Conservation (phyloP, 1,140 invertebrate genomes). For the Drosophila tropicalis region DNA sequence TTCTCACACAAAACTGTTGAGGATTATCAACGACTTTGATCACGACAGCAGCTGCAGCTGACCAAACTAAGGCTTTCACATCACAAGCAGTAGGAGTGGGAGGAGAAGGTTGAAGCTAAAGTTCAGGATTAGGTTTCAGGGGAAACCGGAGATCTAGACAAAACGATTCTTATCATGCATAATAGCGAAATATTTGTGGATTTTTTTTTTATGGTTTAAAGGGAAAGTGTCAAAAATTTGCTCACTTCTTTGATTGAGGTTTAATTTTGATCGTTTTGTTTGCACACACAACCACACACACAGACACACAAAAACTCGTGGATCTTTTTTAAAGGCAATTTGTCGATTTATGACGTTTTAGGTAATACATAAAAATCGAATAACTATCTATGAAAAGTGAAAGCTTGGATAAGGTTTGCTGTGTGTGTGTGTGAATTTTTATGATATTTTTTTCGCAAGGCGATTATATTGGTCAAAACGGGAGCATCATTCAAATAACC, state of each 20-base stretch:
- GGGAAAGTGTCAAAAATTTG: slow-evolving; percentile 37
- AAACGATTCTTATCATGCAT: slow-evolving; percentile 41
- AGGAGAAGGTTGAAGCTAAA: no score
- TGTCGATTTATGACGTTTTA: slow-evolving; percentile 46
- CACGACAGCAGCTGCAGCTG: slow-evolving; percentile 43
- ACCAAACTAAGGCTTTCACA: slow-evolving; percentile 61
- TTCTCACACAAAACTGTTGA: slow-evolving; percentile 28
- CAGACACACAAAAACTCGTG: background rate
- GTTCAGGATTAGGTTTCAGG: no score
- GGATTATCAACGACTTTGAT: slow-evolving; percentile 72
- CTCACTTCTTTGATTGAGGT: background rate
- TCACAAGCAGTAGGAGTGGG: background rate
- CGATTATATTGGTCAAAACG: slow-evolving; percentile 13
- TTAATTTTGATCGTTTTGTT: background rate
- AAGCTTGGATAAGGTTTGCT: slow-evolving; percentile 23
- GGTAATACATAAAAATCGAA: slow-evolving; percentile 23
- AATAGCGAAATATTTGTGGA: slow-evolving; percentile 48
- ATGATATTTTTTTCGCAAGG: slow-evolving; percentile 26
- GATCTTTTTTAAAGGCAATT: slow-evolving; percentile 18
- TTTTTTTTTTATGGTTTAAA: slow-evolving; percentile 4
- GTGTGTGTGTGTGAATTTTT: slow-evolving; percentile 17
- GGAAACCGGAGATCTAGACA: background rate
- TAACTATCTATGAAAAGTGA: slow-evolving; percentile 23
- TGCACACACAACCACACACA: background rate
- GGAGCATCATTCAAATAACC: slow-evolving; percentile 6